phyloP scores from a whole-genome alignment of 2,113 vertebrate species.

The Neogale vison region DNA sequence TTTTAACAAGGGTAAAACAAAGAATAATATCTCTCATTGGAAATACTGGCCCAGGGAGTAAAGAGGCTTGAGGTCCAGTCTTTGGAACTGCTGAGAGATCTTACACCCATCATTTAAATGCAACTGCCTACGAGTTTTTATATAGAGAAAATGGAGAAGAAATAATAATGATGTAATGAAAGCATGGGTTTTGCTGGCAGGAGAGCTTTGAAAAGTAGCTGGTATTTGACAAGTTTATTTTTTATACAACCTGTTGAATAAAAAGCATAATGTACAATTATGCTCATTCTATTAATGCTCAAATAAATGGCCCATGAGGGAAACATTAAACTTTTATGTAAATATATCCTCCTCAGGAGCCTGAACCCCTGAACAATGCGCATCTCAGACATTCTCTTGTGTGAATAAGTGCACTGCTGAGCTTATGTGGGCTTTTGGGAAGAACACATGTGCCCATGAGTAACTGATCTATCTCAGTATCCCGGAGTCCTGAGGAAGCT shows the following conservation, averaged over 20 bases:
- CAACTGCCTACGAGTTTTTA: slow-evolving; percentile 30
- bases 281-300: slow-evolving; percentile 46
- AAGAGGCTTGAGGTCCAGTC: background rate
- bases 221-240: slow-evolving; percentile 40
- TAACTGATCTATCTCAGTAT: background rate
- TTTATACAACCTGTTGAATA: slow-evolving; percentile 26
- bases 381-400: background rate
- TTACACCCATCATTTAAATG: background rate
- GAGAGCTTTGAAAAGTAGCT: slow-evolving; percentile 33
- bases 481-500: background rate
- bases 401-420: background rate
- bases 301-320: background rate
- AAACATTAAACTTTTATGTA: background rate
- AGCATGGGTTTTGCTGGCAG: background rate
- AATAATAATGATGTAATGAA: slow-evolving; percentile 4
- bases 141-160: background rate
- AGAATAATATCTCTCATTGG: background rate
- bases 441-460: background rate
- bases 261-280: background rate
- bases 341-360: background rate
- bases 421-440: background rate
- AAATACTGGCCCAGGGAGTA: background rate
- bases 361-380: background rate
- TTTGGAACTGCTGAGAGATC: background rate
- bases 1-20: background rate